Evolutionary conservation across 2,888 invertebrate species (phyloP).

Genomic region (Tetragnatha montana): DNA sequence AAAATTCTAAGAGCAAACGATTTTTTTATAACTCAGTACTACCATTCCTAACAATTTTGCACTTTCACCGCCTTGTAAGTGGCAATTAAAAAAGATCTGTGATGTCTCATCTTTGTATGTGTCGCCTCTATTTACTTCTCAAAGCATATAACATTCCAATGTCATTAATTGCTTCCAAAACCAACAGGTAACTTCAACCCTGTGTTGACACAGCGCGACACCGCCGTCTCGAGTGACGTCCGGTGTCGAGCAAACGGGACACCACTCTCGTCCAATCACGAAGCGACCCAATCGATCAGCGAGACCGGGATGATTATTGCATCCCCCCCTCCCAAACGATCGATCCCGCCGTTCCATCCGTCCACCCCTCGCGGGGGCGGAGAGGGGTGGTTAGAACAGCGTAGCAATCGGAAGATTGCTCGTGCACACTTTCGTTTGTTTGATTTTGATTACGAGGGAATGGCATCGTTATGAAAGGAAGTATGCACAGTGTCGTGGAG

Average conservation of each 20-base stretch:
- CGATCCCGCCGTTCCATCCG: background rate
- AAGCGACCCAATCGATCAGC: background rate
- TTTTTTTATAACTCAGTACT: no score
- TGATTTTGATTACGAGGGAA: background rate
- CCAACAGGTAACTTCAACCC: background rate
- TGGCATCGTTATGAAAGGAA: no score
- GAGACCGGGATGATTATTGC: background rate
- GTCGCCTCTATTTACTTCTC: no score
- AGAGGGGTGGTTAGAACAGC: background rate
- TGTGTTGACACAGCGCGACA: background rate
- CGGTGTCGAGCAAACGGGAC: background rate
- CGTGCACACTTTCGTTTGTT: background rate
- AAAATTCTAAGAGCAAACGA: no score
- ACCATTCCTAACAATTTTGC: no score
- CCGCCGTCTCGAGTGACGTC: background rate
- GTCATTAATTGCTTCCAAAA: no score
- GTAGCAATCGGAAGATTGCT: background rate
- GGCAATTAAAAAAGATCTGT: no score
- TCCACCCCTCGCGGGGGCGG: background rate
- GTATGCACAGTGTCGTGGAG: no score
- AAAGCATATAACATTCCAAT: no score
- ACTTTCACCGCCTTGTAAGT: no score
- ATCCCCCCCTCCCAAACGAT: background rate
- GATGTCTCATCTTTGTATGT: no score
- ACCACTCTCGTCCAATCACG: background rate